These are phyloP conservation scores for Phalloptychus januarius DNA, from an alignment of 2,797 vertebrate species.

Conservation along the genomic window DNA sequence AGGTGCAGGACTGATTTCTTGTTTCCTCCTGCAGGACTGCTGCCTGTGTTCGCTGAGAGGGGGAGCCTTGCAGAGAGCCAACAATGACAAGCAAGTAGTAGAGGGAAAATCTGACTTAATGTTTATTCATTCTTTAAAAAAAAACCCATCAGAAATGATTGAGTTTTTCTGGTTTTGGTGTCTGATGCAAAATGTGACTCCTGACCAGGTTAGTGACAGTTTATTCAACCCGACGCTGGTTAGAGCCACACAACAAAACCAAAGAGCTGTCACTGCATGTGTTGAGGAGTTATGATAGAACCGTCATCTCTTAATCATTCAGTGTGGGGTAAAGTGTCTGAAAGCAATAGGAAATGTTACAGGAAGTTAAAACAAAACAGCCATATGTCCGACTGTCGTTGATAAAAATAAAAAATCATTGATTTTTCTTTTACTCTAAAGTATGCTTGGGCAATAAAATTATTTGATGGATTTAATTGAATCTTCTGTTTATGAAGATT, in stretches of 20 bases:
- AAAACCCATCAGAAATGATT: background rate
- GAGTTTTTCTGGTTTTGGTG: background rate
- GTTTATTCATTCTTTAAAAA: too few relatives aligned
- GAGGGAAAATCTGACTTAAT: background rate
- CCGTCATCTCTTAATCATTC: background rate
- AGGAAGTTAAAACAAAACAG: background rate
- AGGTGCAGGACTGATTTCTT: background rate
- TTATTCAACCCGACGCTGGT: background rate
- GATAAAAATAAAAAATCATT: background rate
- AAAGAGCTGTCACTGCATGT: background rate
- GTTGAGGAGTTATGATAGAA: background rate
- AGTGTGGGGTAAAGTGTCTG: background rate
- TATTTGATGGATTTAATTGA: too few relatives aligned
- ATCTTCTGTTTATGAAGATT: too few relatives aligned
- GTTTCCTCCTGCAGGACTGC: constrained; percentile 85
- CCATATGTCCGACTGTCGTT: background rate
- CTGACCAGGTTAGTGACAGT: background rate
- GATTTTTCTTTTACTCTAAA: too few relatives aligned
- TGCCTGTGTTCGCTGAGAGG: constrained; percentile 95
- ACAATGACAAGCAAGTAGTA: constrained; percentile 91
- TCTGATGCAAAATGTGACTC: background rate
- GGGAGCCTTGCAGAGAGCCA: constrained; percentile 94
- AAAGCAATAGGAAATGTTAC: background rate
- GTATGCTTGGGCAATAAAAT: too few relatives aligned
- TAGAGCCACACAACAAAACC: background rate